These are phyloP conservation scores for Tychaedon coryphoeus DNA, from an alignment of 2,113 vertebrate species.

Conservation along the genomic window DNA sequence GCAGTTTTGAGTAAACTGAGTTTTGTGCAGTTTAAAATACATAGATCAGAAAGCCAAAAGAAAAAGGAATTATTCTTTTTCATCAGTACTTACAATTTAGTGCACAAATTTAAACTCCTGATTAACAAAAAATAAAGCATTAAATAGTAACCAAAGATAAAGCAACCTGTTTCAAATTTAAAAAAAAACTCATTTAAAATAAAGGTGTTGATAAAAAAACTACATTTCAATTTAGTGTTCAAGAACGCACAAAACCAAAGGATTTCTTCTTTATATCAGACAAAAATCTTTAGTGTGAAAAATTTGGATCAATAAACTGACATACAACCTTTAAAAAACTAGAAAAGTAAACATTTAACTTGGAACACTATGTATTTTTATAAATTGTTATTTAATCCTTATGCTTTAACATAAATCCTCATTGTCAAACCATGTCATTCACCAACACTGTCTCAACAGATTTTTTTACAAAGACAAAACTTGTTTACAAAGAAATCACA, in stretches of 20 bases:
- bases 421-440: neutral
- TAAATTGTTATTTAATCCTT: neutral
- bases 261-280: neutral
- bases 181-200: neutral
- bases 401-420: neutral
- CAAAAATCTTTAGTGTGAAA: neutral
- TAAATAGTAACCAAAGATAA: neutral
- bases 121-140: neutral
- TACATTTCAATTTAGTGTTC: neutral
- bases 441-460: neutral
- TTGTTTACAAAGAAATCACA: neutral
- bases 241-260: neutral
- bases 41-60: neutral
- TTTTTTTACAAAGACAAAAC: neutral
- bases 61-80: neutral
- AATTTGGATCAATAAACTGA: neutral
- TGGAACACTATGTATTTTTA: neutral
- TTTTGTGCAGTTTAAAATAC: neutral
- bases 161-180: neutral
- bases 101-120: neutral
- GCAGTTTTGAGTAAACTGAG: neutral
- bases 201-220: neutral
- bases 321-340: neutral
- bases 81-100: neutral
- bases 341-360: neutral